Evolutionary conservation across 2,797 vertebrate species (phyloP).

Genomic region (Hippoglossus hippoglossus): DNA sequence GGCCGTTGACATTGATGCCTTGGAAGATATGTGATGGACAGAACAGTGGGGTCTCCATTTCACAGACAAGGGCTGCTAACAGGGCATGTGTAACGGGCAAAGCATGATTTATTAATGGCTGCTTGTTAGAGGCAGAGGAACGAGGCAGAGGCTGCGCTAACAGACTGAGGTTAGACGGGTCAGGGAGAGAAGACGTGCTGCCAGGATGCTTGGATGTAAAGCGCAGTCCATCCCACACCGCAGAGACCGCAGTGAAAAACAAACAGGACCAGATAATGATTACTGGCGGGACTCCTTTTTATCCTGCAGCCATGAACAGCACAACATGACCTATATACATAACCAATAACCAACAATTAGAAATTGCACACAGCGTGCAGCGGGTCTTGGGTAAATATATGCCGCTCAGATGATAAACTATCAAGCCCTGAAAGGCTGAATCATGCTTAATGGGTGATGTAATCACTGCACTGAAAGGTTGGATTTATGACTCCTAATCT

Average conservation of each 20-base stretch:
- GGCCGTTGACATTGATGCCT: conserved; percentile 38
- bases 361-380: conserved; percentile 16
- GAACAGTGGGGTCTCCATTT: conserved; percentile 59
- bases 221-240: conserved; percentile 44
- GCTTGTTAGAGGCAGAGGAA: conserved; percentile 67
- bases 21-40: conserved; percentile 49
- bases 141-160: conserved; percentile 40
- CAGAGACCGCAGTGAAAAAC: conserved; percentile 60
- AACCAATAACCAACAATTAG: conserved; percentile 41
- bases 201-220: conserved; percentile 50
- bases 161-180: conserved; percentile 59
- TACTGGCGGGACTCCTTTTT: conserved; percentile 54
- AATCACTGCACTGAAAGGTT: conserved; percentile 55
- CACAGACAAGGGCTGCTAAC: conserved; percentile 71
- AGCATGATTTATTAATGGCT: conserved; percentile 80
- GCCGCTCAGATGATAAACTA: conserved; percentile 48
- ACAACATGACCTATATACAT: conserved; percentile 47
- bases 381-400: conserved; percentile 45
- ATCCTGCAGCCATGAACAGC: conserved; percentile 34
- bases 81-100: conserved; percentile 74
- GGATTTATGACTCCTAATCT: conserved; percentile 59
- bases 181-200: conserved; percentile 50
- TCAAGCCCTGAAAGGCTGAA: conserved; percentile 54
- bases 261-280: conserved; percentile 68
- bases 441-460: conserved; percentile 65